phyloP scores from a whole-genome alignment of 2,797 vertebrate species.

The Austrolebias charrua region DNA sequence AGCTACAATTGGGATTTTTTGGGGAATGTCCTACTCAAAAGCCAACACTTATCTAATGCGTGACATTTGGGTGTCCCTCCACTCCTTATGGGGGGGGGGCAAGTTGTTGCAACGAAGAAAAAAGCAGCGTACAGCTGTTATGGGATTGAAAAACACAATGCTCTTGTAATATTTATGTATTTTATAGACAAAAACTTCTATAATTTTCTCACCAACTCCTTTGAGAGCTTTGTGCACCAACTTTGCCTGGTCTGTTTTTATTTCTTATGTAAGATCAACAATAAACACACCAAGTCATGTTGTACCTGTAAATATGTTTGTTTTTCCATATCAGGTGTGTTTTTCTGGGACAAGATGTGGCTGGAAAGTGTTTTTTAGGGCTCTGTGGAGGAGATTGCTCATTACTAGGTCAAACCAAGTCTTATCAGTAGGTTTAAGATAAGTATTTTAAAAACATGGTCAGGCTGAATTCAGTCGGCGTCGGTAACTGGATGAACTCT shows the following conservation, averaged over 20 bases:
- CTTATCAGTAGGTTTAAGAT: conserved; percentile 60
- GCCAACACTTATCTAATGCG: too few relatives aligned
- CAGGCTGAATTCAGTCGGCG: conserved; percentile 14
- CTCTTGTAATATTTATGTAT: neutral
- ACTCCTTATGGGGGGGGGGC: too few relatives aligned
- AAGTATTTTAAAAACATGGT: conserved; percentile 42
- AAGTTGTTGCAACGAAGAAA: neutral
- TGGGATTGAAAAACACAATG: conserved; percentile 5
- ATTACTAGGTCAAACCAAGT: conserved; percentile 48
- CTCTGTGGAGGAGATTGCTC: conserved; percentile 24
- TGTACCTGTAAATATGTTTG: conserved; percentile 32
- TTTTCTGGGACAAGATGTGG: conserved; percentile 17
- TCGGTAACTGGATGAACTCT: neutral
- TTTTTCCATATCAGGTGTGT: conserved; percentile 10
- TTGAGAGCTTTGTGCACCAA: conserved; percentile 22
- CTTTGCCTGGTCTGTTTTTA: conserved; percentile 40
- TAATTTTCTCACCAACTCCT: conserved; percentile 1
- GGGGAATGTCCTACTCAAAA: too few relatives aligned
- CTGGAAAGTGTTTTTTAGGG: conserved; percentile 47
- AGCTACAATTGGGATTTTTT: too few relatives aligned
- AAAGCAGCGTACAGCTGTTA: neutral
- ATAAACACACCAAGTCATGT: conserved; percentile 16
- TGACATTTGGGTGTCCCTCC: too few relatives aligned
- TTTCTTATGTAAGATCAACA: conserved; percentile 30
- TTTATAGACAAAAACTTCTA: too few relatives aligned